Evolutionary conservation across 1,140 invertebrate species (phyloP), one percentile per base, ranked within the genome.

Genomic region (Sycophila sp.): DNA sequence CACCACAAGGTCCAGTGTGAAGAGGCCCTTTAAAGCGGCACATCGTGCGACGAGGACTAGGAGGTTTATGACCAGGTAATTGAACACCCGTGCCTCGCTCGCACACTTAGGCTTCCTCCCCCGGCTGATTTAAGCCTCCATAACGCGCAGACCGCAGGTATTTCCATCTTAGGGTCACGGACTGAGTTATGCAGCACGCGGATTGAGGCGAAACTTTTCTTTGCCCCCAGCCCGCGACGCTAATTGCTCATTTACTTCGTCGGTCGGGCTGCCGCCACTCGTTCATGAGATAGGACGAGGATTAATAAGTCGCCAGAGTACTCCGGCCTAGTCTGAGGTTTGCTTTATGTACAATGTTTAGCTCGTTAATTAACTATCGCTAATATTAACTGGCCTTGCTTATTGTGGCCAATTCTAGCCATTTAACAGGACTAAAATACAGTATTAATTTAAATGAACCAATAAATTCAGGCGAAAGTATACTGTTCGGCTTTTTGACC

Each of bases 41-140:
- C n/a, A 17, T 42, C 40, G 40, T 17, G 40, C 40, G 3, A 7
- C 11, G 38, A 63, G 28, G 30, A 36, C 51, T 2, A 19, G 11
- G 73, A 78, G 76, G 75, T 80, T 80, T 80, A 80, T 73, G 78
- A 74, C 73, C 77, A 71, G 69, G 78, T 80, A 80, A 80, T 80
- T 79, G 77, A 80, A 80, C 78, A 80, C 78, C 77, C 76, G 69
- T 76, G 75, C 76, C 73, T 26, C 47, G 32, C 45, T 30, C 24
- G 17, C 30, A 73, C 68, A 73, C 67, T 71, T 70, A 40, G 53
- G 77, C 76, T 73, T 76, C 74, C 74, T 75, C 10, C 49, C 49
- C 63, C 64, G 69, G 71, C 76, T 80, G 78, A 79, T 80, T 80
- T 80, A 80, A 80, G 64, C 63, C 77, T 71, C 75, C 67, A 78